These are phyloP conservation scores for Trichechus manatus DNA, from an alignment of 2,113 vertebrate species.

Conservation along the genomic window DNA sequence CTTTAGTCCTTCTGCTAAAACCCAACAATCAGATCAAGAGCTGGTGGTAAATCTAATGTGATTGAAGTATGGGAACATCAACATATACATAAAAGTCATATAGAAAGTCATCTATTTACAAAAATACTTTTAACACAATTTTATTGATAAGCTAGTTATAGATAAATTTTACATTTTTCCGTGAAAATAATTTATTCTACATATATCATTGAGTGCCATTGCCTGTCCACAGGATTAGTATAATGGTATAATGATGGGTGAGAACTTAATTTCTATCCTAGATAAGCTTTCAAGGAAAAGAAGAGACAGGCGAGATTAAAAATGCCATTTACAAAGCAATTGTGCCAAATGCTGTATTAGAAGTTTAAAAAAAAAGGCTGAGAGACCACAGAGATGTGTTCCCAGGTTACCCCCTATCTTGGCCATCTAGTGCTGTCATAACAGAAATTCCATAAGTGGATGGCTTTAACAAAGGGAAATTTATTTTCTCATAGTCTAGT, in stretches of 20 bases:
- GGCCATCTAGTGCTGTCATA: no score
- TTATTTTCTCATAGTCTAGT: no score
- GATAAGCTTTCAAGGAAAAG: not conserved
- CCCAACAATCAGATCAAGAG: not conserved
- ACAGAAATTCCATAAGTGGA: no score
- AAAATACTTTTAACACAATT: not conserved
- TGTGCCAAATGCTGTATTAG: not conserved
- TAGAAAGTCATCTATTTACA: not conserved
- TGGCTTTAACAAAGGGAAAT: no score
- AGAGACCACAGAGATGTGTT: not conserved
- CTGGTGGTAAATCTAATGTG: not conserved
- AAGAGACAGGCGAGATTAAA: not conserved
- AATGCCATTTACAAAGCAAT: not conserved
- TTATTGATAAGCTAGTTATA: not conserved
- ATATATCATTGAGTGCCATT: not conserved
- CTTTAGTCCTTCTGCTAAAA: not conserved
- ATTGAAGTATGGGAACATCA: not conserved
- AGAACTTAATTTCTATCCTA: not conserved
- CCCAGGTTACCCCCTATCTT: no score
- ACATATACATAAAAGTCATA: not conserved
- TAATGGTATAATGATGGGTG: not conserved
- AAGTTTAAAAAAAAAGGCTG: not conserved
- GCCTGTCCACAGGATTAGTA: not conserved
- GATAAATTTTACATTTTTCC: not conserved
- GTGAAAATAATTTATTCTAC: not conserved